Evolutionary conservation across 2,797 vertebrate genomes (phyloP).

Genomic region (Ctenochaetus hawaiiensis): DNA sequence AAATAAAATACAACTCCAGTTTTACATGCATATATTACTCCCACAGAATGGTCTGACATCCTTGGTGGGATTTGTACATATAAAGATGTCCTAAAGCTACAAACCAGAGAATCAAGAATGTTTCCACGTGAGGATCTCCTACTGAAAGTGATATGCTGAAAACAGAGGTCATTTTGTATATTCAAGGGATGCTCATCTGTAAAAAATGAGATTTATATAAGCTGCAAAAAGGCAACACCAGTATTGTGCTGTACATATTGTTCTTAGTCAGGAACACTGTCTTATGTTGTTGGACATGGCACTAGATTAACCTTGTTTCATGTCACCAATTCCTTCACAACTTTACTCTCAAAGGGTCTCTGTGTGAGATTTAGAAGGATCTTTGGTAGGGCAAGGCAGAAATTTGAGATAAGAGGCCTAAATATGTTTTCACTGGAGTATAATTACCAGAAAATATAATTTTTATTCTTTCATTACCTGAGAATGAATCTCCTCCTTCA

Average conservation of each 20-base stretch:
- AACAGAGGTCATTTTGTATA: slow-evolving; percentile 33
- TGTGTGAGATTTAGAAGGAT: too few relatives aligned
- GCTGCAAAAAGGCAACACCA: slow-evolving; percentile 10
- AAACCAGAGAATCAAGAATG: slow-evolving; percentile 18
- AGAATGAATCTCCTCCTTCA: too few relatives aligned
- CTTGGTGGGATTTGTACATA: slow-evolving; percentile 26
- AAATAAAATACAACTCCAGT: slow-evolving; percentile 31
- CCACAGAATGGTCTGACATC: slow-evolving; percentile 38
- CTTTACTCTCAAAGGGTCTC: slow-evolving; percentile 19
- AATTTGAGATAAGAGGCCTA: too few relatives aligned
- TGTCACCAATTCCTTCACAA: slow-evolving; percentile 11
- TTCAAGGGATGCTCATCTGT: slow-evolving; percentile 6
- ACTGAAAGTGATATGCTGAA: slow-evolving; percentile 7
- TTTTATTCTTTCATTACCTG: too few relatives aligned
- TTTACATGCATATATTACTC: slow-evolving; percentile 42
- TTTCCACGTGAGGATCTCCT: slow-evolving; percentile 13
- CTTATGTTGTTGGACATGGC: neutral
- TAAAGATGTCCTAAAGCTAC: slow-evolving; percentile 32
- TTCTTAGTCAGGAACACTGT: neutral
- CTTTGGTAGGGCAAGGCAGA: too few relatives aligned
- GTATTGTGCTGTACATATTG: neutral
- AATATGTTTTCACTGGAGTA: too few relatives aligned
- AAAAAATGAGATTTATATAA: neutral
- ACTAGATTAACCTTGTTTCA: slow-evolving; percentile 16
- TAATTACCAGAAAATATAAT: too few relatives aligned